phyloP scores from a whole-genome alignment of 2,888 invertebrate species.

The Corythucha ciliata region DNA sequence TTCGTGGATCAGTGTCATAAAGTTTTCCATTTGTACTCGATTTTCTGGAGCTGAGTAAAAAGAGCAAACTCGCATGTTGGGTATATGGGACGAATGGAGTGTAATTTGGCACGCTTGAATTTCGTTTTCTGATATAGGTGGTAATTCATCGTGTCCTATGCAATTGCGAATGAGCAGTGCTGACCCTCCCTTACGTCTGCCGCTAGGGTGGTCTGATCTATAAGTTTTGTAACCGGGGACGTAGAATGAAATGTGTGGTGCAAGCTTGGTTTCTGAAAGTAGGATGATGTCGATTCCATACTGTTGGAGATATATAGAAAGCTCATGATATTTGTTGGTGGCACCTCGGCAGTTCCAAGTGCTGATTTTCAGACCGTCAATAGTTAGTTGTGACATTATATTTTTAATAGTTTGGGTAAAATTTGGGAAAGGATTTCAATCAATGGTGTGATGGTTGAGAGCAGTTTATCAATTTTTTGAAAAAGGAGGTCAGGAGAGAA shows the following conservation, averaged over 20 bases:
- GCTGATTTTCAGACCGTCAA: background rate
- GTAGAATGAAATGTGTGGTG: background rate
- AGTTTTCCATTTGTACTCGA: conserved; percentile 1
- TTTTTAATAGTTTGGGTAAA: conserved; percentile 11
- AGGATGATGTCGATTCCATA: background rate
- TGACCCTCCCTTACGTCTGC: conserved; percentile 7
- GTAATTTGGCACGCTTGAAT: conserved; percentile 3
- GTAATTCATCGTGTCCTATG: conserved; percentile 8
- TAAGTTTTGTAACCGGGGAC: background rate
- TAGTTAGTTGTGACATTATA: background rate
- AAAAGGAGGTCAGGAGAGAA: conserved; percentile 5
- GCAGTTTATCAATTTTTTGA: conserved; percentile 10
- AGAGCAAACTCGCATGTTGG: conserved; percentile 2
- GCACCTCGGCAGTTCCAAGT: conserved; percentile 4
- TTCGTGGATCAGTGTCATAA: background rate
- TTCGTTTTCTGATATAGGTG: conserved; percentile 3
- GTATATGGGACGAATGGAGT: background rate
- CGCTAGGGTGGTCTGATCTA: conserved; percentile 3
- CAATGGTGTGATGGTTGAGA: conserved; percentile 3
- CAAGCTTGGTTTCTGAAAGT: background rate
- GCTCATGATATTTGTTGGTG: background rate
- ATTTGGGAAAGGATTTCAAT: conserved; percentile 4
- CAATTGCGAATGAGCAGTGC: conserved; percentile 1
- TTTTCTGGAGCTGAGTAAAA: conserved; percentile 14
- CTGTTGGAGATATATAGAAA: background rate